phyloP scores from a whole-genome alignment of 2,113 vertebrate genomes.

The Tylochromis polylepis region DNA sequence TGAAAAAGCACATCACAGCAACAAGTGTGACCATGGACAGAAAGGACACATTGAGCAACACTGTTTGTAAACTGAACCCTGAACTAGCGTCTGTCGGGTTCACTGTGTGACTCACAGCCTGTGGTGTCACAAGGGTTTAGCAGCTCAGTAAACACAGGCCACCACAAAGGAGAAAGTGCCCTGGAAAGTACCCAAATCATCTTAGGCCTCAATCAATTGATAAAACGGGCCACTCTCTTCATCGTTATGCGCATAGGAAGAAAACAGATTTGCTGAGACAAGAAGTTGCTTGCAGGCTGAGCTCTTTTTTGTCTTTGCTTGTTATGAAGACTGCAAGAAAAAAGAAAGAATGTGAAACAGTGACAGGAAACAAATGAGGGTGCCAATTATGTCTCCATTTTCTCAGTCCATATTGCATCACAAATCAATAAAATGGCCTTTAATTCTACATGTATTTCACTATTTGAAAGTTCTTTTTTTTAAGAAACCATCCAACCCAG shows the following conservation, averaged over 20 bases:
- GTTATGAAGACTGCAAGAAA: background rate
- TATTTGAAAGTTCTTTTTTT: background rate
- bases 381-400: background rate
- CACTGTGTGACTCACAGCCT: conserved; percentile 48
- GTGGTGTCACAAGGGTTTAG: conserved; percentile 31
- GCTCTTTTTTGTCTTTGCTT: background rate
- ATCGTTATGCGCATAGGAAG: background rate
- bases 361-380: background rate
- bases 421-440: background rate
- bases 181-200: conserved; percentile 67
- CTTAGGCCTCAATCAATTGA: conserved; percentile 1
- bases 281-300: background rate
- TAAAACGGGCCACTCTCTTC: background rate
- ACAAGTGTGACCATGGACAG: conserved; percentile 8
- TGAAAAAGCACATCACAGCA: background rate
- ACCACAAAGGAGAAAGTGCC: conserved; percentile 54
- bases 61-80: conserved; percentile 57
- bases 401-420: background rate
- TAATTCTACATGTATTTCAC: background rate
- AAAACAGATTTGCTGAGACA: background rate
- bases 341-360: background rate
- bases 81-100: conserved; percentile 34
- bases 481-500: background rate
- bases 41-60: conserved; percentile 50
- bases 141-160: conserved; percentile 39